Percentiles rank a stretch among this genome's conserved stretches.
These are phyloP conservation scores for Eidolon dupreanum DNA, from an alignment of 2,797 vertebrate species.

Conservation along the genomic window DNA sequence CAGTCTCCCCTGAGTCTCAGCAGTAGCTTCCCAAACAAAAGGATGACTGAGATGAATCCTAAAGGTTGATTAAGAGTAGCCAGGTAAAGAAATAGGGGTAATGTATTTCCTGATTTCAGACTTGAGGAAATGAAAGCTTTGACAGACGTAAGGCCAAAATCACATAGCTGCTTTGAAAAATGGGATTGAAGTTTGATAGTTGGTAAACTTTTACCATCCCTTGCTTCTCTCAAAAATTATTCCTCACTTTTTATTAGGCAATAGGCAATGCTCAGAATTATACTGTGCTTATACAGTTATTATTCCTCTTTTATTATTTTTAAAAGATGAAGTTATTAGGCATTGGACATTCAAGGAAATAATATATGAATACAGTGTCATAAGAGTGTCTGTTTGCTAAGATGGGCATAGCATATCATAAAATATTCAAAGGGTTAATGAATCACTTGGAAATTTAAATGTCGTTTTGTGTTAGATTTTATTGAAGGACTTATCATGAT, in stretches of 20 bases:
- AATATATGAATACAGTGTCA: background rate
- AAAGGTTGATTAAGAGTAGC: background rate
- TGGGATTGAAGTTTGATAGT: background rate
- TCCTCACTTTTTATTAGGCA: background rate
- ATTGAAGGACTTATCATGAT: conserved; percentile 77
- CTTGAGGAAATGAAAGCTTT: background rate
- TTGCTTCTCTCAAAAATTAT: background rate
- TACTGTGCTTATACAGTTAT: background rate
- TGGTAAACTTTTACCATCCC: background rate
- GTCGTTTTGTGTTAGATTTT: conserved; percentile 74
- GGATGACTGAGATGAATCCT: background rate
- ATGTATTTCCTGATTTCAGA: background rate
- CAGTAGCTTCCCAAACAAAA: background rate
- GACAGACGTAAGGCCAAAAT: background rate
- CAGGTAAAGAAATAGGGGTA: background rate
- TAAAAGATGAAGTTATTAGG: background rate
- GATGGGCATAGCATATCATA: background rate
- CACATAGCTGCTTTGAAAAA: background rate
- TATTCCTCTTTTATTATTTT: background rate
- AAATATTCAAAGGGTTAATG: conserved; percentile 62
- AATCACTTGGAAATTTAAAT: conserved; percentile 76
- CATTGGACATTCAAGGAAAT: background rate
- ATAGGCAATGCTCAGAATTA: background rate
- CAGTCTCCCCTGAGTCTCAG: background rate
- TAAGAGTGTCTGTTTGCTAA: background rate